Evolutionary conservation across 2,113 vertebrate species (phyloP), one percentile per base, ranked within the genome.

Genomic region (Mus spicilegus): DNA sequence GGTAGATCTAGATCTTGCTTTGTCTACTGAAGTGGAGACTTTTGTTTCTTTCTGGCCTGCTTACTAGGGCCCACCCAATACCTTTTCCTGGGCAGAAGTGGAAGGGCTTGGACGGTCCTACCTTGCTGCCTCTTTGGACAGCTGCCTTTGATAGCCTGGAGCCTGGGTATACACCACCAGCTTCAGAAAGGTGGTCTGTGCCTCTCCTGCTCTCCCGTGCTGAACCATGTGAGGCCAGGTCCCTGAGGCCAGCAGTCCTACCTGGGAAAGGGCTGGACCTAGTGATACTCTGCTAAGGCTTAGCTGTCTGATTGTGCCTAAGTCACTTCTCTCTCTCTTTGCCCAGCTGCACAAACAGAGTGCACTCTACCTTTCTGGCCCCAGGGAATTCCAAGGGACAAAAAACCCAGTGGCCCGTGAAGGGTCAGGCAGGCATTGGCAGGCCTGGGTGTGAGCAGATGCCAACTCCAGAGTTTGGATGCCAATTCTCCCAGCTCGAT

Each of bases 401-500:
- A 82, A 86, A 84, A 22, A 39, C 6, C 13, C 87, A 30, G 81
- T 30, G 67, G 76, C 81, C 72, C 30, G 9, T 4, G 10, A 28
- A 39, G 46, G 17, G 73, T 72, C 24, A 14, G 63, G 51, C 1
- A 49, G 90, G 49, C 46, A 14, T n/a, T 87, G 61, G 63, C 46
- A 49, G 28, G 90, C 13, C 2, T 0, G 22, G 65, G 46, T 33
- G 75, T 10, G 24, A 42, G 69, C n/a, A 73, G 54, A 61, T 80
- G 19, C 63, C n/a, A 89, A 69, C 20, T 56, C 4, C 39, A 69
- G 92, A 11, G 28, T 33, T 89, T 0, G 42, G 78, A 28, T 13
- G 20, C 51, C n/a, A 22, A 7, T 9, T 30, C 3, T 14, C 30
- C 9, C 54, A 42, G 33, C 0, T 26, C 49, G 5, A 7, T 1